Evolutionary conservation across 2,888 invertebrate species (phyloP).

Genomic region (Nymphalis polychloros): DNA sequence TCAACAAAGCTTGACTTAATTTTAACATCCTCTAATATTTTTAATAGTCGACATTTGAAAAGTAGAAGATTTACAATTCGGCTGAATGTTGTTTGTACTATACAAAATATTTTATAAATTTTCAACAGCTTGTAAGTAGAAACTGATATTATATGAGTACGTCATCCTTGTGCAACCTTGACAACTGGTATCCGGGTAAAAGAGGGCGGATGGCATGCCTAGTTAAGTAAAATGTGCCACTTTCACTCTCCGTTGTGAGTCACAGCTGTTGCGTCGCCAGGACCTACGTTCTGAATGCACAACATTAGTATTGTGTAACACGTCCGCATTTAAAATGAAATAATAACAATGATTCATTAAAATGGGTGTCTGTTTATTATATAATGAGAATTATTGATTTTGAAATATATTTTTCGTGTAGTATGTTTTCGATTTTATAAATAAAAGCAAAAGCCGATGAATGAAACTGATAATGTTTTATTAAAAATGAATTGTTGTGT

Average conservation of each 20-base stretch:
- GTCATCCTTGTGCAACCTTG: slow-evolving; percentile 18
- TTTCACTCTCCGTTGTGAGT: slow-evolving; percentile 74
- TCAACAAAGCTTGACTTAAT: too few species aligned
- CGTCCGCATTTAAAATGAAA: slow-evolving; percentile 53
- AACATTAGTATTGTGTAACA: slow-evolving; percentile 67
- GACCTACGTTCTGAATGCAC: slow-evolving; percentile 56
- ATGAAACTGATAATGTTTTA: too few species aligned
- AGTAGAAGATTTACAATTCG: too few species aligned
- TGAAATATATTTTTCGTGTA: not conserved
- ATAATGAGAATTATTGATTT: slow-evolving; percentile 16
- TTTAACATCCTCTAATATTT: too few species aligned
- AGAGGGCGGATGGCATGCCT: slow-evolving; percentile 25
- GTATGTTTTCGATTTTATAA: too few species aligned
- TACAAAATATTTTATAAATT: too few species aligned
- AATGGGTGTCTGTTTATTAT: slow-evolving; percentile 21
- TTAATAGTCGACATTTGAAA: too few species aligned
- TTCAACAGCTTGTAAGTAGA: too few species aligned
- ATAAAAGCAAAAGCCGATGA: too few species aligned
- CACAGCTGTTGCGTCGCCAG: slow-evolving; percentile 66
- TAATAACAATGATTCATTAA: slow-evolving; percentile 54
- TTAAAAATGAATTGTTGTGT: too few species aligned
- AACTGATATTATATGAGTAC: not conserved
- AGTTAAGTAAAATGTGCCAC: slow-evolving; percentile 59
- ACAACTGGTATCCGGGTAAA: slow-evolving; percentile 16
- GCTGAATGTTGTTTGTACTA: too few species aligned